Evolutionary conservation across 2,888 invertebrate species (phyloP).

Genomic region (Temnothorax unifasciatus): DNA sequence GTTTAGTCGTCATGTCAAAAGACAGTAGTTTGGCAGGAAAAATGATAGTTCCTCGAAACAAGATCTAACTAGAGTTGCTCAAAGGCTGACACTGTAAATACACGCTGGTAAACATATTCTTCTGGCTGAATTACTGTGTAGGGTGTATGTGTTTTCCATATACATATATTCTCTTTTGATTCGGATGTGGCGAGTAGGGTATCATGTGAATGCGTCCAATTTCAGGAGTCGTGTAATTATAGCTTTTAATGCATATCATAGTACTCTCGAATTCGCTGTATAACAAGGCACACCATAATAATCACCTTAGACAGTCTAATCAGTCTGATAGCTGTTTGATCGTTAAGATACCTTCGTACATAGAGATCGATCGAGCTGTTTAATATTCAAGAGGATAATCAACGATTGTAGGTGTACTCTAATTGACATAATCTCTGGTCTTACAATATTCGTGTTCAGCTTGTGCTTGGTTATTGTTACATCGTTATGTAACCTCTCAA

Average conservation of each 20-base stretch:
- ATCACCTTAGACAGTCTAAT: conserved; percentile 20
- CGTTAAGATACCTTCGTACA: background rate
- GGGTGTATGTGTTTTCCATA: background rate
- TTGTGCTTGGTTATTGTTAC: background rate
- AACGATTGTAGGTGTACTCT: conserved; percentile 1
- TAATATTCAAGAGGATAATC: conserved; percentile 8
- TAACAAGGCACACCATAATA: background rate
- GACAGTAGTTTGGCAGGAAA: background rate
- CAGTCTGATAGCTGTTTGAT: conserved; percentile 23
- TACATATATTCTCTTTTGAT: background rate
- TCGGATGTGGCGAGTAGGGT: background rate
- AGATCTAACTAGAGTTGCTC: background rate
- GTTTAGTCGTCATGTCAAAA: background rate
- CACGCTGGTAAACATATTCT: background rate
- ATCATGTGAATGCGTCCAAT: background rate
- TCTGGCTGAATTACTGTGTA: background rate
- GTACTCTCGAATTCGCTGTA: background rate
- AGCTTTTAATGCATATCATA: too few relatives aligned
- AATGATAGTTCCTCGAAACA: background rate
- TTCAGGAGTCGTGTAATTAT: background rate
- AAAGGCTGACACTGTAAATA: background rate
- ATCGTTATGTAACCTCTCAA: background rate
- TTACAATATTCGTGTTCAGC: background rate
- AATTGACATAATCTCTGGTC: conserved; percentile 1
- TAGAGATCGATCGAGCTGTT: conserved; percentile 2